Percentiles rank a stretch among this genome's conserved stretches.
These are phyloP conservation scores for Egretta garzetta DNA, from an alignment of 2,113 vertebrate genomes.

Conservation along the genomic window DNA sequence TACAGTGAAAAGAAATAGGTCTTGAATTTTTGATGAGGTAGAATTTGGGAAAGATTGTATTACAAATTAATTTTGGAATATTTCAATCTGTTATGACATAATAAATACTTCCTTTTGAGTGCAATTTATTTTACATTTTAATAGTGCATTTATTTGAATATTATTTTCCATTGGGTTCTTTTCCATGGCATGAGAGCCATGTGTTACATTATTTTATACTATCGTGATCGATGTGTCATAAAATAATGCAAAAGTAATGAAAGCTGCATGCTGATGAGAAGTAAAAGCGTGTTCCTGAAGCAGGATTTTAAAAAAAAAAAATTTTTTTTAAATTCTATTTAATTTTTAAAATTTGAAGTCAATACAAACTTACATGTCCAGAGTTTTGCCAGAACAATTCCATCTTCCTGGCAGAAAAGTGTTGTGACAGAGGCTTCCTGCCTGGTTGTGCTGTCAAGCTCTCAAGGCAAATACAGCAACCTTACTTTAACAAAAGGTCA, in stretches of 20 bases:
- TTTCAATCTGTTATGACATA: background rate
- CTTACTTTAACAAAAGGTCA: background rate
- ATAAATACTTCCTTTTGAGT: background rate
- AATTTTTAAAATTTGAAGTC: background rate
- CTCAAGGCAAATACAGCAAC: background rate
- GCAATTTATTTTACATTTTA: conserved; percentile 19
- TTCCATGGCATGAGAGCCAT: background rate
- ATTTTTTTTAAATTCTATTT: background rate
- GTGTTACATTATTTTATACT: background rate
- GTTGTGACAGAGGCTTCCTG: background rate
- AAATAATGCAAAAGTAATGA: conserved; percentile 45
- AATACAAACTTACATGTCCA: background rate
- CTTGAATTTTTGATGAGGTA: background rate
- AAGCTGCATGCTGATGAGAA: background rate
- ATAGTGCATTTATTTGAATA: background rate
- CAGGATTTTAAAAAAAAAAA: background rate
- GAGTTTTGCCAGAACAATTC: background rate
- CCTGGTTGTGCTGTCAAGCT: background rate
- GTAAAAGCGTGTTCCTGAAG: background rate
- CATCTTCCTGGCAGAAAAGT: background rate
- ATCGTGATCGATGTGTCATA: background rate
- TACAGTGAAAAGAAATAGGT: background rate
- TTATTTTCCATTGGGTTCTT: conserved; percentile 10
- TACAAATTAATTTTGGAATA: background rate
- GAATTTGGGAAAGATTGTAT: background rate